These are phyloP conservation scores for Steinernema khuongi DNA, from an alignment of 1,140 invertebrate species.

Conservation along the genomic window DNA sequence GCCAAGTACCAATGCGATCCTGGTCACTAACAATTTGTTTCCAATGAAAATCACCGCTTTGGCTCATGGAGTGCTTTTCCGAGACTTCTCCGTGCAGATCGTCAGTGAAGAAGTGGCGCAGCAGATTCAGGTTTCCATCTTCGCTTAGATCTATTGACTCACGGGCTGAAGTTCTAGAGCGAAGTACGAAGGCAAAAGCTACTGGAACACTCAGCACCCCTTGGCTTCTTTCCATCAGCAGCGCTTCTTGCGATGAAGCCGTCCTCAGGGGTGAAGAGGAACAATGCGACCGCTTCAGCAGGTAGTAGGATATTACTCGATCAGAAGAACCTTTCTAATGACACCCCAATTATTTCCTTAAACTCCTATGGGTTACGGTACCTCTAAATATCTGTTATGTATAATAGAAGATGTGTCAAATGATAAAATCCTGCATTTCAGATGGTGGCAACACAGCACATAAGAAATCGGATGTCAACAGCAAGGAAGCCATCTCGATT, in stretches of 20 bases:
- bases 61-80: conserved; percentile 27
- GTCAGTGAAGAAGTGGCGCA: conserved; percentile 34
- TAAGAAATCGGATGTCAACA: conserved; percentile 41
- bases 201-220: conserved; percentile 5
- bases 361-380: too few relatives aligned
- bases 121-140: conserved; percentile 18
- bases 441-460: conserved; percentile 40
- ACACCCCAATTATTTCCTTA: too few relatives aligned
- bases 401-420: too few relatives aligned
- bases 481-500: conserved; percentile 30
- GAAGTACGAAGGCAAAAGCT: conserved; percentile 21
- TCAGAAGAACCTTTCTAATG: too few relatives aligned
- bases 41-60: conserved; percentile 32
- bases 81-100: conserved; percentile 35
- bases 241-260: conserved; percentile 40
- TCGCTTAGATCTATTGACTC: background rate
- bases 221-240: conserved; percentile 26
- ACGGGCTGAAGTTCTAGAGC: background rate
- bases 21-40: conserved; percentile 39
- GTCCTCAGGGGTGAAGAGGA: conserved; percentile 36
- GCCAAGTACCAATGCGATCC: conserved; percentile 28
- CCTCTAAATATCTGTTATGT: too few relatives aligned
- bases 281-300: conserved; percentile 34
- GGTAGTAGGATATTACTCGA: too few relatives aligned
- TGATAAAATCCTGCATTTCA: too few relatives aligned